A percentile compares a stretch with the other conserved stretches of the same genome.
Evolutionary conservation across 2,797 vertebrate species (phyloP).

Genomic region (Chelon labrosus): DNA sequence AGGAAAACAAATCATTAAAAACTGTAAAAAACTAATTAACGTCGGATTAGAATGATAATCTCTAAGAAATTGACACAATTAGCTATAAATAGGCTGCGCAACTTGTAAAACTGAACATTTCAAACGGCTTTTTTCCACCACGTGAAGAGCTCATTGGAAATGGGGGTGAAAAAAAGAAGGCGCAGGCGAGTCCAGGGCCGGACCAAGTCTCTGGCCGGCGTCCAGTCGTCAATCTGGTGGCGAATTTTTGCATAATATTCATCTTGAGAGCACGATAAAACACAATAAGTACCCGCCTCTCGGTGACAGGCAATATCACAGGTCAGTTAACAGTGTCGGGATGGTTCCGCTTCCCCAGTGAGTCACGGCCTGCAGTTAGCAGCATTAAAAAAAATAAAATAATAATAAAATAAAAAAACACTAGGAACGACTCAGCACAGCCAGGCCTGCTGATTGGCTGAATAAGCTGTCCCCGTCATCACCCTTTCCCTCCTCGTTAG

Average conservation of each 20-base stretch:
- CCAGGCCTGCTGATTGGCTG: constrained; percentile 60
- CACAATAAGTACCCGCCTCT: constrained; percentile 29
- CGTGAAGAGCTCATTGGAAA: not conserved
- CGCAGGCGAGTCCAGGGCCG: constrained; percentile 19
- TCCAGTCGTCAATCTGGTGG: constrained; percentile 31
- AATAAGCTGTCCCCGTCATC: constrained; percentile 27
- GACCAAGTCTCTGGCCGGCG: constrained; percentile 6
- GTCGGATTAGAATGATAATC: constrained; percentile 35
- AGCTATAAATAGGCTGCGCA: constrained; percentile 36
- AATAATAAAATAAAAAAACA: not conserved
- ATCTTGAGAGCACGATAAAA: constrained; percentile 37
- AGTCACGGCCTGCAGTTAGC: constrained; percentile 30
- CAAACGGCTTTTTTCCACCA: constrained; percentile 11
- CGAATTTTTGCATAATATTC: constrained; percentile 64
- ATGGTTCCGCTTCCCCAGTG: constrained; percentile 6
- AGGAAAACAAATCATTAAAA: constrained; percentile 24
- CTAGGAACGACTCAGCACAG: constrained; percentile 23
- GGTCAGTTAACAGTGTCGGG: constrained; percentile 29
- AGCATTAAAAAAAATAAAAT: constrained; percentile 35
- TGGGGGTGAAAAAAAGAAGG: not conserved
- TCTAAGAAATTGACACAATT: constrained; percentile 42
- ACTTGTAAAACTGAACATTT: constrained; percentile 2
- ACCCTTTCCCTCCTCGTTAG: constrained; percentile 3
- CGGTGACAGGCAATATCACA: constrained; percentile 35
- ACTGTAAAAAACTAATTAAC: constrained; percentile 27